These are phyloP conservation scores for Morelia viridis DNA, from an alignment of 2,797 vertebrate species.

Conservation along the genomic window DNA sequence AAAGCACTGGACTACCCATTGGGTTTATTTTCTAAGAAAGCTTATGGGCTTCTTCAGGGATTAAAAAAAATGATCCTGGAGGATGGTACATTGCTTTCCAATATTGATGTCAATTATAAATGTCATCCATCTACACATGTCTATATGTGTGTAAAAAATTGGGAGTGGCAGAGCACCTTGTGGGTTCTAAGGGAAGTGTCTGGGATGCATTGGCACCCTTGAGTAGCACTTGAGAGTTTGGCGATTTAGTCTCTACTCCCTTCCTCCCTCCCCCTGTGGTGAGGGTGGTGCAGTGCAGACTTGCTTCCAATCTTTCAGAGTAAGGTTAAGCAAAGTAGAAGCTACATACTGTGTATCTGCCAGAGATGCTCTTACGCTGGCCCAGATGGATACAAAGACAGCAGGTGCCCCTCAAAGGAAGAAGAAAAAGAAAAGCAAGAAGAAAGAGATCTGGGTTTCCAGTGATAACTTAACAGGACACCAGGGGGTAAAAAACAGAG, in stretches of 20 bases:
- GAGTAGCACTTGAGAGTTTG: not conserved
- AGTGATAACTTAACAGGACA: not conserved
- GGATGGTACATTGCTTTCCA: not conserved
- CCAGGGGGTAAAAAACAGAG: not conserved
- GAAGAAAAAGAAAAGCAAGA: not conserved
- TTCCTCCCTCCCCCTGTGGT: not conserved
- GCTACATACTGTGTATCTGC: conserved; percentile 90
- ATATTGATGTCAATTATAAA: not conserved
- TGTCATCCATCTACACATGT: not conserved
- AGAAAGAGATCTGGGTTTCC: conserved; percentile 23
- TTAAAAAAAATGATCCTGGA: not conserved
- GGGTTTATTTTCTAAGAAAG: not conserved
- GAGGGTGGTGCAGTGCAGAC: not conserved
- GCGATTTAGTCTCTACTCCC: not conserved
- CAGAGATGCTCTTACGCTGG: conserved; percentile 85
- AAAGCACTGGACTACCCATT: not conserved
- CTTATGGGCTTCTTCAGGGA: not conserved
- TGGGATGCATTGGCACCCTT: not conserved
- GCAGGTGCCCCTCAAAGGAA: conserved; percentile 81
- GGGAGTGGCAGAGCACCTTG: not conserved
- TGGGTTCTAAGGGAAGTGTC: not conserved
- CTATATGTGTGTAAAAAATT: not conserved
- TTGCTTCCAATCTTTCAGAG: not conserved
- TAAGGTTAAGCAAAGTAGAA: not conserved
- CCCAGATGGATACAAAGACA: conserved; percentile 90